Base-by-base conservation (phyloP, 2,888 invertebrate genomes). In the Nephrotoma guestfalica region DNA sequence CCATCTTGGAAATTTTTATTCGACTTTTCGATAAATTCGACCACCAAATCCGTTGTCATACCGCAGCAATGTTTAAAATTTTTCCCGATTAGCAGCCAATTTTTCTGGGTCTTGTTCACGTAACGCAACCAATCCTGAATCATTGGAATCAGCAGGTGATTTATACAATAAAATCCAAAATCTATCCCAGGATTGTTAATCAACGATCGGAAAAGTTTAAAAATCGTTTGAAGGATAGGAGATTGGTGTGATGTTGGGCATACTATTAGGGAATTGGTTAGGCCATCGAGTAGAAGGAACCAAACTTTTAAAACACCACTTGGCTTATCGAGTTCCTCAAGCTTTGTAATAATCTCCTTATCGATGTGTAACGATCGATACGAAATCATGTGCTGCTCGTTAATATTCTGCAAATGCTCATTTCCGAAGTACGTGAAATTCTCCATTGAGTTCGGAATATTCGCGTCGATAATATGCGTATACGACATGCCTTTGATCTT, bases 61-160 rank as follows among this genome's bases (percentile, higher is more conserved):
- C 98, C 98, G 89, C 97, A 97, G 90, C 97, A 98, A 90, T 98
- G 98, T 90, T 98, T 98, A 90, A 98, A 98, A 91, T 97, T 98
- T 88, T 97, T 95, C 90, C 96, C 96, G 86, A 96, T 94, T 88
- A 93, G 93, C 88, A 96, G 95, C 94, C 96, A 95, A 88, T 95
- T 94, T 88, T 95, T 93, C 88, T 94, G 94, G 6, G 95, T 94
- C 88, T 95, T 95, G 15, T 94, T 93, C 30, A 94, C 94, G 90
- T 95, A 95, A 11, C 98, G 93, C 87, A 98, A 92, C 98, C 98
- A 98, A 89, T 96, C 96, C 92, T 99, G 98, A 15, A 98, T 95
- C 93, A 97, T 96, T 0, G 98, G 98, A 86, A 99, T 92, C 6
- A 99, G 92, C 86, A 98, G 92, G 90, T 98, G 97, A 90, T 98